Conservation (phyloP, 2,797 vertebrate species). For the Kryptopterus vitreolus region DNA sequence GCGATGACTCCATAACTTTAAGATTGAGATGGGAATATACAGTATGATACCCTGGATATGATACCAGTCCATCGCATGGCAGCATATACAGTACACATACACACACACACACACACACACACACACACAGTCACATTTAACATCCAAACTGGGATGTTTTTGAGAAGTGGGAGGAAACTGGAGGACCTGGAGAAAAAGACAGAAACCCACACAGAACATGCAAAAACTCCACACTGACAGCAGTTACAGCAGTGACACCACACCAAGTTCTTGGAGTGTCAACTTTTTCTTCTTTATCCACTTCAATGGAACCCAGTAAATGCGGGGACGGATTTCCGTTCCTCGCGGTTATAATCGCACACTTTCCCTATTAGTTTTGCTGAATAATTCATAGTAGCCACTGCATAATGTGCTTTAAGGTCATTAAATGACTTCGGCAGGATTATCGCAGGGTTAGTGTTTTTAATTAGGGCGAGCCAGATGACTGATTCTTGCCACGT, state of each 20-base stretch:
- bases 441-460: background rate
- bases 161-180: slow-evolving; percentile 7
- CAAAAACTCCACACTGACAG: slow-evolving; percentile 9
- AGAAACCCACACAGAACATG: background rate
- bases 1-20: background rate
- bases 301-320: background rate
- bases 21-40: background rate
- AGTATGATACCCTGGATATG: background rate
- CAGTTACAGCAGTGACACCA: background rate
- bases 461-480: slow-evolving; percentile 12
- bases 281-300: background rate
- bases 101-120: background rate
- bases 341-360: background rate
- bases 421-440: background rate
- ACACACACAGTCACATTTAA: background rate
- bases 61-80: background rate
- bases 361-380: background rate
- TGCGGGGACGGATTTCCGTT: background rate
- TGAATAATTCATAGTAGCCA: background rate
- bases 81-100: too few species aligned
- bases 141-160: background rate
- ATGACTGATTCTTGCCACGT: background rate
- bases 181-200: background rate
- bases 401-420: background rate
- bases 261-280: background rate